Evolutionary conservation across 2,888 invertebrate genomes (phyloP), one percentile per base, ranked within the genome.

Genomic region (Eristalis intricaria): DNA sequence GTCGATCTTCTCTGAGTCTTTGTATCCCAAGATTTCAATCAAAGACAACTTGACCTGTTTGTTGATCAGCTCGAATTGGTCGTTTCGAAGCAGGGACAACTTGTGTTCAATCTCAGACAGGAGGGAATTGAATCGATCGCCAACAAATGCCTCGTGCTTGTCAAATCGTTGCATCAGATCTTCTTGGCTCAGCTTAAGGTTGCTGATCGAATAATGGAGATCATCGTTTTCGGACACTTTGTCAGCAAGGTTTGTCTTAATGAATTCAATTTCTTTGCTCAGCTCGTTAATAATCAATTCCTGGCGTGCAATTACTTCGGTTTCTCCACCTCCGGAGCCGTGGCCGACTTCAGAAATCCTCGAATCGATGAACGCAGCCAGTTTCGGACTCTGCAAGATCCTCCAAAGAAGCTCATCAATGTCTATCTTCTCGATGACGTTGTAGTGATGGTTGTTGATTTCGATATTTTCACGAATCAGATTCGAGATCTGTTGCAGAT

Each of bases 1-100:
- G 22, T 94, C 93, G 3, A 94, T 92, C 10, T 94, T 89, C 0
- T 90, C 91, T 1, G 91, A 92, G 38, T 91, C 92, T 40, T 93
- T 93, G 15, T 93, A 91, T 60, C 93, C 94, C 58, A 95, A 91
- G 69, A 95, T 94, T 71, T 94, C 94, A 2, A 95, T 93, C 15
- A 95, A 90, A 77, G 94, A 94, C 29, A 94, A 91, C 84, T 94
- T 94, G 56, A 95, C 91, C 89, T 95, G 93, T 89, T 94, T 94
- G 66, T 95, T 92, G 0, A 95, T 94, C 84, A 94, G 93, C n/a
- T 92, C 91, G 79, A 94, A 94, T 78, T 95, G 94, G 0, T 92
- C 90, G 38, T 91, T 89, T 22, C 91, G 90, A 0, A 93, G 73
- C 0, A 90, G 79, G 5, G 89, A 80, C 61, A 93, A 68, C 74